Conservation (phyloP, 2,113 vertebrate genomes). For the Cichladusa arquata region DNA sequence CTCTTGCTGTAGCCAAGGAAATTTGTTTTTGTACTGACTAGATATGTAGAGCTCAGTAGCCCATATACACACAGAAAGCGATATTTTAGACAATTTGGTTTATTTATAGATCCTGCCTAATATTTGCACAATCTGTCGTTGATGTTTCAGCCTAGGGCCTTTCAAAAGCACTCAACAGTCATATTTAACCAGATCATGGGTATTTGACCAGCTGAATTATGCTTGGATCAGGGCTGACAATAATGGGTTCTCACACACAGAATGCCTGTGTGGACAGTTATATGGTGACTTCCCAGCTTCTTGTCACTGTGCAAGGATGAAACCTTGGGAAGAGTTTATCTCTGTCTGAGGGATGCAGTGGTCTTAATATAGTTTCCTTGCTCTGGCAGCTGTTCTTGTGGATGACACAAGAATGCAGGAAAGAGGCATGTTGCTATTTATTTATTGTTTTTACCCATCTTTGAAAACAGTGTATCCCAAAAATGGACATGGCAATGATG, state of each 20-base stretch:
- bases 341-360: neutral
- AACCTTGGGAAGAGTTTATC: neutral
- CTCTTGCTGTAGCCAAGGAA: neutral
- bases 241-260: neutral
- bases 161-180: neutral
- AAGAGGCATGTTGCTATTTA: neutral
- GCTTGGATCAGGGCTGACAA: neutral
- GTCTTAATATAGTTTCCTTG: neutral
- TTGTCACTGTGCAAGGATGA: neutral
- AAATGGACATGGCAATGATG: neutral
- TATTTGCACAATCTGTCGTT: neutral
- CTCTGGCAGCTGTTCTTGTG: neutral
- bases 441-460: conserved; percentile 11
- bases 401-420: neutral
- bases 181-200: neutral
- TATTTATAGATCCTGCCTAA: neutral
- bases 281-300: neutral
- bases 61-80: neutral
- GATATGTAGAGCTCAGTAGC: neutral
- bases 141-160: neutral
- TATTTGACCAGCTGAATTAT: conserved; percentile 7
- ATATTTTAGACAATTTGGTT: neutral
- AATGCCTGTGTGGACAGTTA: neutral
- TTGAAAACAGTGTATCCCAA: neutral
- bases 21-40: neutral